Evolutionary conservation across 2,888 invertebrate species (phyloP), one percentile per base, ranked within the genome.

Genomic region (Pegoplata infirma): DNA sequence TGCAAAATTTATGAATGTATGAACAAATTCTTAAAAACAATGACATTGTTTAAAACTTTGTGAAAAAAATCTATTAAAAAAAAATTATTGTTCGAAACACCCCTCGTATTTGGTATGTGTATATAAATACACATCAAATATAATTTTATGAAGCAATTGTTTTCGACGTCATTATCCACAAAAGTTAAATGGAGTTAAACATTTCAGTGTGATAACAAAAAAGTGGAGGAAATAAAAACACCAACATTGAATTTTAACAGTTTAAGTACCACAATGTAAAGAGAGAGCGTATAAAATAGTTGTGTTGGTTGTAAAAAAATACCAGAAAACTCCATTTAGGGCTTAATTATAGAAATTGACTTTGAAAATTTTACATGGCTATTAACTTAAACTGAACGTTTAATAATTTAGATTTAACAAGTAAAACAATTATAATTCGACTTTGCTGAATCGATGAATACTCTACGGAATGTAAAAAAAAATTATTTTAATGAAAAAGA

Each of bases 281-380:
- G 82, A 84, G 85, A 82, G 85, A 85, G 84, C 80, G 80, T 84
- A 78, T 79, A 76, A 73, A 75, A 69, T 40, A 32, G 51, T 44
- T 64, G 32, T 58, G 36, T 40, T 40, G 36, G 36, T 36, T 36
- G 16, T 58, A 51, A 32, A 23, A 12, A 19, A 25, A 25, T 14
- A 7, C 12, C 16, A 44, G 23, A 69, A 68, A 63, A 68, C 40
- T 25, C 63, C 63, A 75, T 68, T 76, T 63, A 76, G 63, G 55
- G 68, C 56, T 76, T 56, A 58, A 63, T 76, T 61, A 61, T 25
- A 51, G 16, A 46, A 51, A 40, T 28, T 66, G 28, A 66, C 49
- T 59, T 59, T 59, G 23, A 46, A 53, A 51, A 17, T 46, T 23
- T 47, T 36, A 23, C 23, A 61, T 23, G 47, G 47, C 55, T 47